A percentile compares a stretch with the other conserved stretches of the same genome.
Conservation (phyloP, 1,140 invertebrate species). For the Anastrepha obliqua region DNA sequence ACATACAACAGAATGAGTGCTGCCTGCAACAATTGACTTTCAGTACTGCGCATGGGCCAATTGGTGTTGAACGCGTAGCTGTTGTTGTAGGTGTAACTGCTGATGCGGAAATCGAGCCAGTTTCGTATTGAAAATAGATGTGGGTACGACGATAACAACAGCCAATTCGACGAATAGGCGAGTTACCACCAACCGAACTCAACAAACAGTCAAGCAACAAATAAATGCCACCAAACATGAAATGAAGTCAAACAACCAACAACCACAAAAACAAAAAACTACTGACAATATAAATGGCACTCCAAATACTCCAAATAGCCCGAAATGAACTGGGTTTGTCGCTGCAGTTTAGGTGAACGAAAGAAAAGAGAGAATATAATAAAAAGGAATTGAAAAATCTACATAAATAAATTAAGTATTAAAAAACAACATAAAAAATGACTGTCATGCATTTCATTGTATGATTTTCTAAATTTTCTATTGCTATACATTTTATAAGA, state of each 20-base stretch:
- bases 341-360: not conserved
- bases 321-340: not conserved
- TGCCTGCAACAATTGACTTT: not conserved
- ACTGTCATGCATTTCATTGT: not conserved
- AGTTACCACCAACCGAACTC: not conserved
- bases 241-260: not conserved
- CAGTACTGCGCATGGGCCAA: not conserved
- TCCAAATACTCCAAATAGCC: not conserved
- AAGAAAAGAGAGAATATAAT: not conserved
- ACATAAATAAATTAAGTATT: slow-evolving; percentile 27
- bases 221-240: slow-evolving; percentile 25
- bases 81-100: not conserved
- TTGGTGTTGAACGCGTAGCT: not conserved
- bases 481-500: slow-evolving; percentile 13
- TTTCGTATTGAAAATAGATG: slow-evolving; percentile 29
- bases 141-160: not conserved
- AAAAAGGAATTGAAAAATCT: slow-evolving; percentile 13
- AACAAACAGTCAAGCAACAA: not conserved
- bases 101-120: slow-evolving; percentile 43
- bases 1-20: not conserved
- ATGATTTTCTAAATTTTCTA: slow-evolving; percentile 33
- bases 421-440: not conserved
- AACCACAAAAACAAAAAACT: not conserved
- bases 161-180: not conserved
- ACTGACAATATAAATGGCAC: not conserved